Percentiles rank a stretch among this genome's conserved stretches.
Conservation (phyloP, 2,113 vertebrate species). For the Amphiprion percula region DNA sequence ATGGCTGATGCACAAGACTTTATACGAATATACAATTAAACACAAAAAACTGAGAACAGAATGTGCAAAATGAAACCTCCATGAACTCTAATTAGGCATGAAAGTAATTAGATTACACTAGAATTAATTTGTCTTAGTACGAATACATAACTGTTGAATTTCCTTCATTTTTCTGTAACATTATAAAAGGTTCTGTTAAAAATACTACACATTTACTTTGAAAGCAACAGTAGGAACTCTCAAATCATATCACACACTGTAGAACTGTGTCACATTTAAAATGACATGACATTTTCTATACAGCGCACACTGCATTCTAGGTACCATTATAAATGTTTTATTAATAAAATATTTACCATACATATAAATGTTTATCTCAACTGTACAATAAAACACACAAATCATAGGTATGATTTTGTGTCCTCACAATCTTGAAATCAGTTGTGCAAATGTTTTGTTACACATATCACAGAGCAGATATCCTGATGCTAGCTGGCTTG, state of each 20-base stretch:
- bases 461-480: neutral
- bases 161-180: neutral
- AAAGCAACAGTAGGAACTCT: neutral
- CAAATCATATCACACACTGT: neutral
- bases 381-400: slow-evolving; percentile 13
- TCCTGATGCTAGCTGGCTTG: neutral
- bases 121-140: slow-evolving; percentile 1
- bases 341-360: slow-evolving; percentile 33
- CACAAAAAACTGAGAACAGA: neutral
- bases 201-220: neutral
- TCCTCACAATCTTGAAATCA: slow-evolving; percentile 28
- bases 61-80: neutral
- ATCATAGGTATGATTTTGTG: neutral
- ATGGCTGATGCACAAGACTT: slow-evolving; percentile 5
- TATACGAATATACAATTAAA: slow-evolving; percentile 1
- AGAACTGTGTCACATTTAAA: neutral
- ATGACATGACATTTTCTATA: neutral
- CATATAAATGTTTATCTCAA: slow-evolving; percentile 26
- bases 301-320: neutral
- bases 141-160: neutral
- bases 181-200: neutral
- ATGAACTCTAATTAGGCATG: neutral
- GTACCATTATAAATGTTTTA: neutral
- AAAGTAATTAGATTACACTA: neutral
- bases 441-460: slow-evolving; percentile 26